Evolutionary conservation across 2,888 invertebrate genomes (phyloP).

Genomic region (Suillia variegata): DNA sequence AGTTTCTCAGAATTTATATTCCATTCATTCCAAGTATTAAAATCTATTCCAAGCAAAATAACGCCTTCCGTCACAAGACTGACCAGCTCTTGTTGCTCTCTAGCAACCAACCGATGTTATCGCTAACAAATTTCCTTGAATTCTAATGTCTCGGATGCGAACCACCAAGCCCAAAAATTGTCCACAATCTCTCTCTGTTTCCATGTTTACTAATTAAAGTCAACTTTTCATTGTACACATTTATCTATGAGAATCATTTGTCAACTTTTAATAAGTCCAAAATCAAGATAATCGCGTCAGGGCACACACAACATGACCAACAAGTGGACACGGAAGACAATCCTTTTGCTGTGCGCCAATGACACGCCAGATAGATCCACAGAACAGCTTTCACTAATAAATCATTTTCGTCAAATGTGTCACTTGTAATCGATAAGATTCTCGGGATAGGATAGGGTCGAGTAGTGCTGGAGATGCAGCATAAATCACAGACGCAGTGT

Average conservation of each 20-base stretch:
- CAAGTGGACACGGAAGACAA: constrained; percentile 34
- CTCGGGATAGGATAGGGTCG: constrained; percentile 17
- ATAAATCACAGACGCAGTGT: constrained; percentile 47
- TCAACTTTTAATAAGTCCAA: constrained; percentile 51
- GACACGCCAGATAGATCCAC: constrained; percentile 15
- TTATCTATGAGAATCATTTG: constrained; percentile 51
- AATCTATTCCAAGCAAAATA: no score
- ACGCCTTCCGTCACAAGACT: no score
- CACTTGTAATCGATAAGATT: neutral
- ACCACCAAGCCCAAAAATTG: neutral
- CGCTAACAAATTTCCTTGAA: neutral
- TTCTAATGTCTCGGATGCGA: neutral
- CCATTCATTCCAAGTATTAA: no score
- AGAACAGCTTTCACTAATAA: constrained; percentile 54
- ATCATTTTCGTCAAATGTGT: constrained; percentile 45
- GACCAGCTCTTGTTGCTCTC: no score
- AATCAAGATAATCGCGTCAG: constrained; percentile 49
- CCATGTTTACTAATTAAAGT: constrained; percentile 21
- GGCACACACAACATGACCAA: constrained; percentile 15
- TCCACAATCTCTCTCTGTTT: constrained; percentile 20
- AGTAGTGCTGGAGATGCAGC: constrained; percentile 31
- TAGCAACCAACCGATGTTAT: neutral
- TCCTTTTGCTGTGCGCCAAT: constrained; percentile 40
- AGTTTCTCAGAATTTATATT: no score
- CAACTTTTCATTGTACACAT: constrained; percentile 17